These are phyloP conservation scores for Oryzias curvinotus DNA, from an alignment of 2,113 vertebrate species.

Conservation along the genomic window DNA sequence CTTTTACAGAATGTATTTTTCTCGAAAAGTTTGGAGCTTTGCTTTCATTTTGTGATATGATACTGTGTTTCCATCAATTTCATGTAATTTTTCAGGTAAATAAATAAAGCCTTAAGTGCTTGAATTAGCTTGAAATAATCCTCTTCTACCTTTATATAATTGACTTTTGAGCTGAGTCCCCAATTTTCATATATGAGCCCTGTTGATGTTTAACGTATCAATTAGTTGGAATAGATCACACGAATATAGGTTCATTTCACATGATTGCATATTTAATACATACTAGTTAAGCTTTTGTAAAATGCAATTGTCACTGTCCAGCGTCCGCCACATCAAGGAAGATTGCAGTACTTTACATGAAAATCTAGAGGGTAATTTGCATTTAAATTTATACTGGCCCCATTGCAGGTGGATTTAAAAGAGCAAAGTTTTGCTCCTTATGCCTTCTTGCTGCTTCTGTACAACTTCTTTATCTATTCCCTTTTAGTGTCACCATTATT, in stretches of 20 bases:
- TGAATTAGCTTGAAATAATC: too few species aligned
- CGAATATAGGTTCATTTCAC: too few species aligned
- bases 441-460: conserved; percentile 59
- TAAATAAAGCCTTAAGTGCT: background rate
- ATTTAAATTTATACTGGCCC: conserved; percentile 77
- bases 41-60: too few species aligned
- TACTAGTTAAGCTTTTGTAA: too few species aligned
- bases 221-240: too few species aligned
- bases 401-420: conserved; percentile 72
- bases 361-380: conserved; percentile 80
- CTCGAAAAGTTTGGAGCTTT: too few species aligned
- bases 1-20: too few species aligned
- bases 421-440: conserved; percentile 68
- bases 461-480: conserved; percentile 62
- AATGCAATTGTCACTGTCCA: conserved; percentile 34
- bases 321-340: conserved; percentile 55
- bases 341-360: conserved; percentile 71
- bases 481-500: conserved; percentile 53
- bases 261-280: too few species aligned
- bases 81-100: background rate
- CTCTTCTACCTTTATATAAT: too few species aligned
- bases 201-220: too few species aligned
- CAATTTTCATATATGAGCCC: too few species aligned
- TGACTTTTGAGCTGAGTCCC: background rate
- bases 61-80: too few species aligned